Base-by-base conservation (phyloP, 2,888 invertebrate genomes). In the Parascotia fuliginaria region DNA sequence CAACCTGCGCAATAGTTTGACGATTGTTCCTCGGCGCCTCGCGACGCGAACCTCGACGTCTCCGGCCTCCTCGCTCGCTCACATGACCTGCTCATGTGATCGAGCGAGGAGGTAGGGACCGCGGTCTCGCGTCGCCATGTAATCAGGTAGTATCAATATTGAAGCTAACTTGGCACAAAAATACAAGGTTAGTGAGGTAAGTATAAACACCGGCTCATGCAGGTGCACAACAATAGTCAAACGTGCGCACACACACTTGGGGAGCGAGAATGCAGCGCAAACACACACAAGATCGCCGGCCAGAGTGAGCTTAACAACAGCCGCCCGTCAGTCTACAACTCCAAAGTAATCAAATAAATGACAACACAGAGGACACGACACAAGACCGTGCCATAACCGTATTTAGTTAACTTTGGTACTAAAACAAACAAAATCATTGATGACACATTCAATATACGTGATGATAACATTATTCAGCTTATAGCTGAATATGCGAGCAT, bases 241-340 rank as follows among this genome's bases (percentile, higher is more conserved):
- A 81, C 85, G 76, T 66, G 74, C 75, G 67, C 76, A 52, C 77
- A 74, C 64, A 73, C 59, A 66, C 72, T 73, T 67, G 78, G 73
- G 79, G 81, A 79, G 81, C 82, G 73, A 79, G 79, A 77, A 77
- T 73, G 84, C 82, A 80, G 78, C 85, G 74, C 84, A 81, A 84
- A 86, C 87, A 88, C 89, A 87, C 88, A 91, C 92, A 87, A 87
- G 65, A 89, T 86, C 89, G 83, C 87, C 90, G 91, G 88, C 92
- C 92, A 92, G 91, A 80, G 60, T 87, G 90, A 91, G 89, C 91
- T 88, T 67, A 65, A 67, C 68, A 54, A 74, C 67, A 52, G 64
- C 56, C 75, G 71, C 70, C 70, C 75, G 58, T 63, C 70, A 70
- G 60, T 71, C 87, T 86, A 88, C 83, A 81, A 87, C 87, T 87